Evolutionary conservation across 2,113 vertebrate species (phyloP), one percentile per base, ranked within the genome.

Genomic region (Probosciger aterrimus): DNA sequence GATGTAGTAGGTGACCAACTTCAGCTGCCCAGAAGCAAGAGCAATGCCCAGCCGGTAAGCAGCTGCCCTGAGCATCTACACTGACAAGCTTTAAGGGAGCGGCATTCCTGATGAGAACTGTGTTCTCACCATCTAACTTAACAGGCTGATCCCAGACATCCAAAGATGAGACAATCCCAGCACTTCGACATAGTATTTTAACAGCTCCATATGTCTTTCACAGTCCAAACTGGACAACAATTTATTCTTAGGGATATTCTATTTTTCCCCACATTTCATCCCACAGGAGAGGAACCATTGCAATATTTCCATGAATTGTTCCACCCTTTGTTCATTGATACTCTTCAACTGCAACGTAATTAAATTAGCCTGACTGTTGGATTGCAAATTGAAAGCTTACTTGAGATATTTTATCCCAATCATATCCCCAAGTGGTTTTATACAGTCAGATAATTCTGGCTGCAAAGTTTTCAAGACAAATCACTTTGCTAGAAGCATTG

Each of bases 401-500:
- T 95, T 90, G 53, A 74, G 64, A 11, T 67, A 92, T 44, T 83
- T 79, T 52, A 83, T 80, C 60, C 90, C 92, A 82, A 83, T 70
- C 79, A 59, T 43, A 79, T 37, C 43, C 90, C 75, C 6, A 65
- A 63, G 39, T 35, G 20, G 15, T 77, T 94, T 90, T 70, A 77
- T 47, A 82, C 39, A 93, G 62, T 87, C 74, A 87, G 31, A 69
- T 46, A 73, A 30, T 49, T 87, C 85, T 95, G 71, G 35, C 30
- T 90, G 53, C 46, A 88, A 39, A 5, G 11, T 86, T 95, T 94
- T 90, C 53, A 87, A 74, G 68, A 93, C 37, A 91, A 93, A 86
- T 64, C 79, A 57, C 39, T 92, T 80, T 64, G 50, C 64, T 71
- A 83, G 35, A 86, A 93, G 68, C 75, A 94, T 39, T 86, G 63